A percentile compares a stretch with the other conserved stretches of the same genome.
These are phyloP conservation scores for Plecotus auritus DNA, from an alignment of 2,113 vertebrate genomes.

Conservation along the genomic window DNA sequence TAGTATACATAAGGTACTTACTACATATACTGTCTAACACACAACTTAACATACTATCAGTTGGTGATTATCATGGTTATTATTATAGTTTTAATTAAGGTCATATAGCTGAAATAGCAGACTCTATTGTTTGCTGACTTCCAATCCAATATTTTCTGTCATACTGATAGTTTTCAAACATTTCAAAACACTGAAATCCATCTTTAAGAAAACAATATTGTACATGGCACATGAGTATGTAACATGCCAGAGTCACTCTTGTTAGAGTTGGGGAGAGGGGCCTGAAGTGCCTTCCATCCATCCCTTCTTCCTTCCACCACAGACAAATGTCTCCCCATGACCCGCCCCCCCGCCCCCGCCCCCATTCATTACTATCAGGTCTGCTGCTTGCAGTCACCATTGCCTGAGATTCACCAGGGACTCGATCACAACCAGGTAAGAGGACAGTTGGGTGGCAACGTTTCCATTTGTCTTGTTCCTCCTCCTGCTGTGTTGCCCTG, in stretches of 20 bases:
- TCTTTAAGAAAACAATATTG: not conserved
- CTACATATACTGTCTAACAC: not conserved
- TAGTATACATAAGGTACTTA: not conserved
- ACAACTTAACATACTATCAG: not conserved
- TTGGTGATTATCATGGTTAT: not conserved
- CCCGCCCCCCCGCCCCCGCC: rapidly evolving
- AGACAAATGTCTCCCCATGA: not conserved
- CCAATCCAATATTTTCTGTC: not conserved
- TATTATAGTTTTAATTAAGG: not conserved
- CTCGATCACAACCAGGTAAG: not conserved
- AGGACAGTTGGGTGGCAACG: too few species aligned
- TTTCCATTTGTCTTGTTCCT: not conserved
- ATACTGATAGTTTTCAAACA: not conserved
- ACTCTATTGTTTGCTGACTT: not conserved
- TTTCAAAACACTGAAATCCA: not conserved
- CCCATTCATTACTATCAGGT: not conserved
- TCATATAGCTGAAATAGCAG: not conserved
- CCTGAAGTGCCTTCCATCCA: not conserved
- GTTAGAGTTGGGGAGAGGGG: not conserved
- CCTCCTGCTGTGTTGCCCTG: not conserved
- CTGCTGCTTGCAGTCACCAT: not conserved
- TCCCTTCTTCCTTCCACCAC: not conserved
- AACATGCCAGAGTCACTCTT: not conserved
- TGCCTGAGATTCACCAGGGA: not conserved
- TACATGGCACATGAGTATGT: not conserved